phyloP scores from a whole-genome alignment of 2,113 vertebrate genomes.

The Fukomys damarensis region DNA sequence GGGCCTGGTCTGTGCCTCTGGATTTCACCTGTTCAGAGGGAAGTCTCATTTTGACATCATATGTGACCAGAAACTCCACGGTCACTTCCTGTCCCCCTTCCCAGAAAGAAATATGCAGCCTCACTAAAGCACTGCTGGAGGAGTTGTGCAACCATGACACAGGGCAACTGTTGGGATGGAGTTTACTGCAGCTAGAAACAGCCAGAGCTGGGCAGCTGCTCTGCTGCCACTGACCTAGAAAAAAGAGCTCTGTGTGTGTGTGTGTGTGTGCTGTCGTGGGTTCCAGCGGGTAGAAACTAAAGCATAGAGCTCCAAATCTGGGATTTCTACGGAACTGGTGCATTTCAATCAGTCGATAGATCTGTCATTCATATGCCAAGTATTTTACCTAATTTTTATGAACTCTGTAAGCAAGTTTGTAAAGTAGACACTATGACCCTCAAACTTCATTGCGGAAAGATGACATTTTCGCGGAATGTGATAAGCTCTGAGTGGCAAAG shows the following conservation, averaged over 20 bases:
- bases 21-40: background rate
- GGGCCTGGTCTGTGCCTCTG: no score
- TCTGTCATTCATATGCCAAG: background rate
- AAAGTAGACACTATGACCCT: background rate
- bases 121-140: background rate
- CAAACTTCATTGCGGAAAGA: background rate
- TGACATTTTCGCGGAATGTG: background rate
- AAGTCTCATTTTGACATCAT: background rate
- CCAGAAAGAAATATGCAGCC: background rate
- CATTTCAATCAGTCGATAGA: background rate
- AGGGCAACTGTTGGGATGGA: background rate
- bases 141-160: background rate
- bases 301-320: background rate
- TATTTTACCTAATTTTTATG: background rate
- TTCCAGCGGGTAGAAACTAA: background rate
- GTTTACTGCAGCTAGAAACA: background rate
- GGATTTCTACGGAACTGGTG: background rate
- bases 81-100: background rate
- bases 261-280: background rate
- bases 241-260: background rate
- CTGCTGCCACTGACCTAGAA: background rate
- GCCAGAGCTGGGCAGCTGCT: no score
- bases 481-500: background rate
- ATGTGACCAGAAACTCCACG: background rate
- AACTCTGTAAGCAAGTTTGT: background rate